Percentiles rank a stretch among this genome's conserved stretches.
Conservation (phyloP, 2,888 invertebrate species). For the Drosophila koepferae region DNA sequence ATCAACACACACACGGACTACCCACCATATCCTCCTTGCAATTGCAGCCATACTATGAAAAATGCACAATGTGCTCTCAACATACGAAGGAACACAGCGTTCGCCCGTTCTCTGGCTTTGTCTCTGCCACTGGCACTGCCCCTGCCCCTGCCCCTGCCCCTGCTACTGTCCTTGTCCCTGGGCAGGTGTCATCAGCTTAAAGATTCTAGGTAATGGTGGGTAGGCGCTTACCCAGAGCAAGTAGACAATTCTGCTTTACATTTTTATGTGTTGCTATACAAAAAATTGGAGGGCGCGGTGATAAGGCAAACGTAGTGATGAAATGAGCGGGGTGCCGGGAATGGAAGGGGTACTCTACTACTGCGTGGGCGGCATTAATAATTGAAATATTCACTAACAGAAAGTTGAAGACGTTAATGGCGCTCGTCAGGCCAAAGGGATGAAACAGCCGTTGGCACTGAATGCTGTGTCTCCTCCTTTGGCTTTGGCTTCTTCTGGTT, state of each 20-base stretch:
- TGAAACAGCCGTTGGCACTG: conserved; percentile 43
- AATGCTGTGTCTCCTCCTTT: conserved; percentile 29
- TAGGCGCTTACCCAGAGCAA: conserved; percentile 24
- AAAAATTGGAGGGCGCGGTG: conserved; percentile 27
- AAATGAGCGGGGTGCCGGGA: neutral
- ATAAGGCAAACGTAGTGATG: neutral
- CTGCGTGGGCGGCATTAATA: conserved; percentile 73
- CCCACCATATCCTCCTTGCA: conserved; percentile 48
- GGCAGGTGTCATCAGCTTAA: conserved; percentile 64
- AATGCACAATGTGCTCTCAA: conserved; percentile 74
- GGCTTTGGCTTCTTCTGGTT: conserved; percentile 15
- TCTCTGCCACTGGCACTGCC: neutral
- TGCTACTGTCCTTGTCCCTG: conserved; percentile 12
- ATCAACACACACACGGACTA: conserved; percentile 36
- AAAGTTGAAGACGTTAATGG: conserved; percentile 82
- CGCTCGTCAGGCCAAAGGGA: conserved; percentile 64
- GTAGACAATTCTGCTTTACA: conserved; percentile 66
- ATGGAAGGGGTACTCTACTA: conserved; percentile 13
- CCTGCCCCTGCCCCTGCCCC: neutral
- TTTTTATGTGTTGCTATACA: conserved; percentile 66
- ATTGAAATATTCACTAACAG: conserved; percentile 82
- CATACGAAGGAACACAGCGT: conserved; percentile 39
- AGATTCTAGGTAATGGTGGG: conserved; percentile 43
- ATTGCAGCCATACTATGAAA: conserved; percentile 73
- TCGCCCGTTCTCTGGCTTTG: neutral